phyloP scores from a whole-genome alignment of 2,888 invertebrate species.

The Exephanes ischioxanthus region DNA sequence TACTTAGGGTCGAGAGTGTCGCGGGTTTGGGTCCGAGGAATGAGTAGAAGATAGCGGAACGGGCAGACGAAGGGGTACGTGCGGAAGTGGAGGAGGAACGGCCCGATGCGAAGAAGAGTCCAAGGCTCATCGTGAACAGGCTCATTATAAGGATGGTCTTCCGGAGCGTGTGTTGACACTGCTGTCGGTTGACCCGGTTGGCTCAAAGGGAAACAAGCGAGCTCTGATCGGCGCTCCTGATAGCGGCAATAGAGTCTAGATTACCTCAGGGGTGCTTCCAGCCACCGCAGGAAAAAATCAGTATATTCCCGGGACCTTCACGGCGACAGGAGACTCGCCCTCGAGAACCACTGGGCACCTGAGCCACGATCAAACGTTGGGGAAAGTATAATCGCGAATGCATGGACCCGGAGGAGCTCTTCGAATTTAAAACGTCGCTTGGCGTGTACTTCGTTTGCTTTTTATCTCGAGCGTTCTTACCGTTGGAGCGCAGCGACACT shows the following conservation, averaged over 20 bases:
- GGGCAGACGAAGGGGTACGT: slow-evolving; percentile 63
- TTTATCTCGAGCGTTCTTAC: slow-evolving; percentile 48
- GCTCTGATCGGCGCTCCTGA: slow-evolving; percentile 78
- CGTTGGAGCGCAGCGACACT: slow-evolving; percentile 32
- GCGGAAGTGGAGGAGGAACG: slow-evolving; percentile 45
- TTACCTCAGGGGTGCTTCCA: slow-evolving; percentile 78
- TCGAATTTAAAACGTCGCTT: slow-evolving; percentile 73
- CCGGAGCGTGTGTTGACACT: slow-evolving; percentile 79
- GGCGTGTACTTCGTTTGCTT: slow-evolving; percentile 58
- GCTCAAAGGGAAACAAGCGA: slow-evolving; percentile 80
- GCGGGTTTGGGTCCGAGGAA: slow-evolving; percentile 53
- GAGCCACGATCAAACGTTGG: slow-evolving; percentile 69
- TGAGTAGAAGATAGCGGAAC: slow-evolving; percentile 52
- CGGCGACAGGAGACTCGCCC: slow-evolving; percentile 11
- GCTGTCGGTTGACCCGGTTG: slow-evolving; percentile 79
- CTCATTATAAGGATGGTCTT: slow-evolving; percentile 76
- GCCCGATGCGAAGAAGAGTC: slow-evolving; percentile 64
- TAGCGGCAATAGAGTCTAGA: slow-evolving; percentile 82
- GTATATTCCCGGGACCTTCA: background rate
- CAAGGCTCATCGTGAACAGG: slow-evolving; percentile 67
- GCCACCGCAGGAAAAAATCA: slow-evolving; percentile 46
- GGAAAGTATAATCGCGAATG: slow-evolving; percentile 76
- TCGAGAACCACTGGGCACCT: slow-evolving; percentile 71
- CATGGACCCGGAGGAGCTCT: slow-evolving; percentile 71
- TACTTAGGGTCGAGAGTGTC: slow-evolving; percentile 28